Conservation (phyloP, 2,113 vertebrate species). For the Cryptomyrus ogoouensis region DNA sequence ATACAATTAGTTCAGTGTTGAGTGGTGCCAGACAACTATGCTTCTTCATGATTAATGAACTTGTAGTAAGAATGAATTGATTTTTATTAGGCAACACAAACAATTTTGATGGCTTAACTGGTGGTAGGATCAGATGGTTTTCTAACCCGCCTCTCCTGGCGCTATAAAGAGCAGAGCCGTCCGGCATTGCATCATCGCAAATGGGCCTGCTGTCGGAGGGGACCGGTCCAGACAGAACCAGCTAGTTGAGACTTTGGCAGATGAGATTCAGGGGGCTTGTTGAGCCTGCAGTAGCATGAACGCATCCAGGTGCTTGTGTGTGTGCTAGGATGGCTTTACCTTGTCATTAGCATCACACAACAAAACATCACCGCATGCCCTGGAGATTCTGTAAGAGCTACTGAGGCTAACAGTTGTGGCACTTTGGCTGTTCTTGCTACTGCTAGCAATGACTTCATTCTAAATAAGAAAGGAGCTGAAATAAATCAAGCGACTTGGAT, state of each 20-base stretch:
- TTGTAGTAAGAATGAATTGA: neutral
- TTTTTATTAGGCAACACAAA: neutral
- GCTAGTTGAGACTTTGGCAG: too few relatives aligned
- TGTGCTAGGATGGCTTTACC: neutral
- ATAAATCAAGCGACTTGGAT: neutral
- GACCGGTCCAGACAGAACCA: neutral
- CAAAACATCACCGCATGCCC: neutral
- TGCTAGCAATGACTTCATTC: neutral
- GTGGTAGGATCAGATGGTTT: slow-evolving; percentile 55
- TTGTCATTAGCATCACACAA: neutral
- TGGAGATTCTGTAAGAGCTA: neutral
- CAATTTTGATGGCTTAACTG: slow-evolving; percentile 41
- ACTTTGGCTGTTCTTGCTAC: neutral
- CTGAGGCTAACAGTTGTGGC: neutral
- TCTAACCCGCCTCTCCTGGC: slow-evolving; percentile 37
- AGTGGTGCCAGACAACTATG: neutral
- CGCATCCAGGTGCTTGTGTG: neutral
- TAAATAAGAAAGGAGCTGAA: neutral
- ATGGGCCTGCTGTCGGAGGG: neutral
- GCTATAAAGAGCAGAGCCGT: slow-evolving; percentile 50
- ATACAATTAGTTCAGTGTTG: slow-evolving; percentile 6
- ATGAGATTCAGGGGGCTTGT: neutral
- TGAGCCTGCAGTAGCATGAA: neutral
- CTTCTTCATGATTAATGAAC: slow-evolving; percentile 2
- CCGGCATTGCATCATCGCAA: neutral